Percentiles rank a stretch among this genome's conserved stretches.
Evolutionary conservation across 2,113 vertebrate genomes (phyloP).

Genomic region (Tachycineta bicolor): DNA sequence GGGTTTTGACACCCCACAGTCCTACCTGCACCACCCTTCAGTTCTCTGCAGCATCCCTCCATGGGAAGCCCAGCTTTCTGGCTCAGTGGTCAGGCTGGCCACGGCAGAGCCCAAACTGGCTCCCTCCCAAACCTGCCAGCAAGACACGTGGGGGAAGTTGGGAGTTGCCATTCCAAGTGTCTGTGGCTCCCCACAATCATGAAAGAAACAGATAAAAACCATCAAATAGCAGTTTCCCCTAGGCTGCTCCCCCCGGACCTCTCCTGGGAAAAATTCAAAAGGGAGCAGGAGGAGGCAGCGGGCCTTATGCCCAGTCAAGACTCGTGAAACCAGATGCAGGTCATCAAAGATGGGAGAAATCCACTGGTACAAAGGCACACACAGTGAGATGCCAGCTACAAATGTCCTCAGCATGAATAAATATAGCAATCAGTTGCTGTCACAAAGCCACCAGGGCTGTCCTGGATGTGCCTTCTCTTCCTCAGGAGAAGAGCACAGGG

Average conservation of each 20-base stretch:
- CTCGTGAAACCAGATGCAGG: neutral
- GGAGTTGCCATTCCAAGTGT: neutral
- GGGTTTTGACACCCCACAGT: neutral
- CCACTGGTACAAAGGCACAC: neutral
- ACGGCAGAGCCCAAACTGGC: neutral
- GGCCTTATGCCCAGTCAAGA: neutral
- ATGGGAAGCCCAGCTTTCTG: neutral
- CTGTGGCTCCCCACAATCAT: accelerated
- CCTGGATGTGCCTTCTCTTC: neutral
- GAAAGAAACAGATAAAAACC: neutral
- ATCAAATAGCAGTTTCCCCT: neutral
- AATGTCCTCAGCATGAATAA: accelerated
- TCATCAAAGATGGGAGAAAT: neutral
- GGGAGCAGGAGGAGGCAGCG: neutral
- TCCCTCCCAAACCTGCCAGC: neutral
- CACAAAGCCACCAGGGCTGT: neutral
- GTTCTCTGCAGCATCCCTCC: neutral
- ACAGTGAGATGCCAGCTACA: accelerated
- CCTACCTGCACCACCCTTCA: neutral
- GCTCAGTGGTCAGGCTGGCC: neutral
- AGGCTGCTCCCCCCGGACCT: accelerated
- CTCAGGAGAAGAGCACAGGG: neutral
- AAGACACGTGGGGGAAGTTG: neutral
- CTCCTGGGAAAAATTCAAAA: neutral
- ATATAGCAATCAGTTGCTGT: neutral